Conservation (phyloP, 1,140 invertebrate genomes). For the Phymorhynchus buccinoides region DNA sequence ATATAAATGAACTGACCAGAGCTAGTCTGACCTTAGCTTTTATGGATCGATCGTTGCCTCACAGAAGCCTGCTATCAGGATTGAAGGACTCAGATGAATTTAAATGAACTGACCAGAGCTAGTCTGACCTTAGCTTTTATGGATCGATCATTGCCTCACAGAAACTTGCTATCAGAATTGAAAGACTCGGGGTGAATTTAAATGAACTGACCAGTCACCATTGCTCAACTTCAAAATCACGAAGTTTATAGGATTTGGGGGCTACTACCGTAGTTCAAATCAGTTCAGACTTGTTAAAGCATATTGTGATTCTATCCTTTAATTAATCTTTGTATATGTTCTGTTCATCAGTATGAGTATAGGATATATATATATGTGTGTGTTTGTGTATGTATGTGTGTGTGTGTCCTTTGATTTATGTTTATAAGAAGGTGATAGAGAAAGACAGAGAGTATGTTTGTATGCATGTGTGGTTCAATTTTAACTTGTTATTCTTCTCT, state of each 20-base stretch:
- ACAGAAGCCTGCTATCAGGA: background rate
- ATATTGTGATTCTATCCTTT: background rate
- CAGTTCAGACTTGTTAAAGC: background rate
- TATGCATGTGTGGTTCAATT: background rate
- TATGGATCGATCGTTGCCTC: background rate
- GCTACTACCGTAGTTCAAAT: too few species aligned
- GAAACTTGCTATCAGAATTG: background rate
- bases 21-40: background rate
- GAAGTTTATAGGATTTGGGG: background rate
- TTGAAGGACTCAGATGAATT: background rate
- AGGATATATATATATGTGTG: background rate
- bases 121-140: background rate
- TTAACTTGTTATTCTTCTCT: background rate
- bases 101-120: background rate
- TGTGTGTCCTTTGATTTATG: background rate
- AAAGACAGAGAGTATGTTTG: background rate
- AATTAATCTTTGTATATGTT: background rate
- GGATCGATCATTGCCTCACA: background rate
- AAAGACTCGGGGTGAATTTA: background rate
- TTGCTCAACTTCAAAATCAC: too few species aligned
- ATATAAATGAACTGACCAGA: background rate
- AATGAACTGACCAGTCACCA: background rate
- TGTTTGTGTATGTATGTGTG: background rate
- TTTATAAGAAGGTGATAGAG: background rate
- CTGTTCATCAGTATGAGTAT: background rate